These are phyloP conservation scores for Hemiscyllium ocellatum DNA, from an alignment of 2,113 vertebrate genomes.

Conservation along the genomic window DNA sequence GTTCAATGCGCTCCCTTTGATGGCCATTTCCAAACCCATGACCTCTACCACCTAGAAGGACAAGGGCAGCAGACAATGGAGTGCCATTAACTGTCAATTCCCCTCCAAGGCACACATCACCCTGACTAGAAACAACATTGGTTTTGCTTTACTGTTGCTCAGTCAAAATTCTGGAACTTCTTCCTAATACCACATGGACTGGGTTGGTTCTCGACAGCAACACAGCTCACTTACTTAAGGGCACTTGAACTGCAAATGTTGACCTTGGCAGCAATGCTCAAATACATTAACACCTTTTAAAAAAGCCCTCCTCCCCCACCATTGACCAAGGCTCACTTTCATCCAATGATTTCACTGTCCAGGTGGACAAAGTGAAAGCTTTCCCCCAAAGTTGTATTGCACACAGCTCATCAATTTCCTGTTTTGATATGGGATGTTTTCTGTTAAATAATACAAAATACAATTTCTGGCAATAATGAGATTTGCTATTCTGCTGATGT, in stretches of 20 bases:
- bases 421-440: neutral
- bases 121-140: neutral
- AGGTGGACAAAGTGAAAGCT: neutral
- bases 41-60: neutral
- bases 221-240: neutral
- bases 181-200: neutral
- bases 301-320: neutral
- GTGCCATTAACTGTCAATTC: neutral
- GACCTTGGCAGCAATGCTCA: neutral
- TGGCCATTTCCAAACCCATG: neutral
- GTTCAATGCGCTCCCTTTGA: neutral
- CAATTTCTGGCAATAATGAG: slow-evolving; percentile 18
- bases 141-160: neutral
- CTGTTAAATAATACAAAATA: neutral
- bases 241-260: neutral
- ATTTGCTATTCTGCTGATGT: slow-evolving; percentile 10
- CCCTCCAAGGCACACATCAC: neutral
- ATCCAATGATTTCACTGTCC: neutral
- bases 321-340: neutral
- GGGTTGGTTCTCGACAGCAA: neutral
- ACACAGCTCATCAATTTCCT: neutral
- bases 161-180: neutral
- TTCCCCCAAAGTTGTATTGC: neutral
- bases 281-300: neutral
- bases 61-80: neutral